Conservation (phyloP, 2,888 invertebrate genomes). For the Eretmocerus hayati region DNA sequence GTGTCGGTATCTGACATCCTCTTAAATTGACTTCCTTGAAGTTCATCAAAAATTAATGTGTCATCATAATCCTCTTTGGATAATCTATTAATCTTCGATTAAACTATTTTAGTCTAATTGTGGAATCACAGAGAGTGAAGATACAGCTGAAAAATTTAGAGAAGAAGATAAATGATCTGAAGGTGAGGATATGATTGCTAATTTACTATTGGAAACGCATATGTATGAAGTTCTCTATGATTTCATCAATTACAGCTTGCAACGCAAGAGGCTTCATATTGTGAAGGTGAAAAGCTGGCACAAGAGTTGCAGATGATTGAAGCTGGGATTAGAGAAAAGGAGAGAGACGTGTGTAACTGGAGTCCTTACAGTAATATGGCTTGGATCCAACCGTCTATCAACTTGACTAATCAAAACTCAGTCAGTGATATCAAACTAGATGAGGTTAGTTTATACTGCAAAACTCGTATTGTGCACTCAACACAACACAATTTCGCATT, state of each 20-base stretch:
- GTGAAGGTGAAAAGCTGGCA: conserved; percentile 53
- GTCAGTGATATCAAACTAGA: conserved; percentile 41
- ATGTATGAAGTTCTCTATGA: background rate
- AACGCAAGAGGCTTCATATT: conserved; percentile 51
- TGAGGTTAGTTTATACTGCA: conserved; percentile 34
- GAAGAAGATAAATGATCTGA: conserved; percentile 57
- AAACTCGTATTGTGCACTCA: background rate
- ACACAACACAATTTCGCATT: too few relatives aligned
- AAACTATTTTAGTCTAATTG: conserved; percentile 49
- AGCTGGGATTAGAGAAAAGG: conserved; percentile 57
- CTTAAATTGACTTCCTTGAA: background rate
- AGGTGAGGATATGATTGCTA: conserved; percentile 34
- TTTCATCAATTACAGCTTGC: conserved; percentile 41
- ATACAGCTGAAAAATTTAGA: conserved; percentile 56
- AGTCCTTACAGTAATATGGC: conserved; percentile 41
- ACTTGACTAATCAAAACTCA: conserved; percentile 34
- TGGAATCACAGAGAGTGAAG: conserved; percentile 57
- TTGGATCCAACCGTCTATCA: conserved; percentile 40
- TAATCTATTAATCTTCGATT: background rate
- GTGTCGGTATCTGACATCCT: too few relatives aligned
- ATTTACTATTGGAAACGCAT: background rate
- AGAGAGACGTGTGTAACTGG: conserved; percentile 53
- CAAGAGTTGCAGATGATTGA: conserved; percentile 57
- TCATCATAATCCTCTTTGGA: background rate
- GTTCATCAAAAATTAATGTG: background rate